phyloP scores from a whole-genome alignment of 1,140 invertebrate species.

The Leguminivora glycinivorella region DNA sequence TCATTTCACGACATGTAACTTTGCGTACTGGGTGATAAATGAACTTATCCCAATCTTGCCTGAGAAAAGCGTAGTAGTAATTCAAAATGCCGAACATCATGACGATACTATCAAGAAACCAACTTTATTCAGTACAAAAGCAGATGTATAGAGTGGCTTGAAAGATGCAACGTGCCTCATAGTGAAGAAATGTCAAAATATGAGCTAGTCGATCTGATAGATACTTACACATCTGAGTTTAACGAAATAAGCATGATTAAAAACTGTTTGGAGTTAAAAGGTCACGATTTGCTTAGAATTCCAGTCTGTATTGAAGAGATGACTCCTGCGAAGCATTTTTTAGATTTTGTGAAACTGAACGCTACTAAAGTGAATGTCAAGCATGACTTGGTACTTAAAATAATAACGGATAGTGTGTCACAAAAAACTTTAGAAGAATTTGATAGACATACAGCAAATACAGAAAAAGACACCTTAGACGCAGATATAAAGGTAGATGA shows the following conservation, averaged over 20 bases:
- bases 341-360: background rate
- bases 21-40: slow-evolving; percentile 36
- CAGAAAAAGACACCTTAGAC: background rate
- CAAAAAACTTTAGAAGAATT: background rate
- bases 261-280: slow-evolving; percentile 34
- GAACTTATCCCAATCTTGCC: slow-evolving; percentile 29
- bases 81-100: slow-evolving; percentile 38
- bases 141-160: slow-evolving; percentile 47
- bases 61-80: slow-evolving; percentile 39
- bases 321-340: background rate
- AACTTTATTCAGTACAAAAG: slow-evolving; percentile 38
- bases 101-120: slow-evolving; percentile 30
- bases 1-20: slow-evolving; percentile 25
- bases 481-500: background rate
- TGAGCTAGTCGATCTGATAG: slow-evolving; percentile 38
- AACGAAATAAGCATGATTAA: slow-evolving; percentile 40
- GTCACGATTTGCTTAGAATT: slow-evolving; percentile 38
- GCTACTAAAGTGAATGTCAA: background rate
- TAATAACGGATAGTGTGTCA: background rate
- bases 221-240: slow-evolving; percentile 40
- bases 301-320: slow-evolving; percentile 8
- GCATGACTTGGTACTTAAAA: background rate
- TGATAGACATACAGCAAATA: background rate
- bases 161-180: slow-evolving; percentile 38
- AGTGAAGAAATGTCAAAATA: slow-evolving; percentile 39